A percentile compares a stretch with the other conserved stretches of the same genome.
Conservation (phyloP, 2,888 invertebrate genomes). For the Seira ritae region DNA sequence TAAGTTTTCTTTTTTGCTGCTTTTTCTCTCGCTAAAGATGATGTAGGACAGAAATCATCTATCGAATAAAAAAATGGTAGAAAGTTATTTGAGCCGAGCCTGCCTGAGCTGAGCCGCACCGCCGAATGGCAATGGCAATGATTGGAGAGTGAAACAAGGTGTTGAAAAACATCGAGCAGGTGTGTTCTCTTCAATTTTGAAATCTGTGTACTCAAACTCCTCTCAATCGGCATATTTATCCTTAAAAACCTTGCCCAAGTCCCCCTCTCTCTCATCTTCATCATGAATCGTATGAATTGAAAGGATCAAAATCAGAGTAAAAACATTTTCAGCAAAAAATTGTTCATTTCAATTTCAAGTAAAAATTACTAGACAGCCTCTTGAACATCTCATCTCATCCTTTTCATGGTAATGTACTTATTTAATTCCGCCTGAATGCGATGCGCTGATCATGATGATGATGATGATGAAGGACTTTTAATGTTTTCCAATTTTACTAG, state of each 20-base stretch:
- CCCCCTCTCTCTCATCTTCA: not conserved
- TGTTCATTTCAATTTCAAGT: not conserved
- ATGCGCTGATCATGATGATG: too few relatives aligned
- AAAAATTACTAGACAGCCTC: not conserved
- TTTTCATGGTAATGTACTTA: too few relatives aligned
- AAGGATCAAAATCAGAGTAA: slow-evolving; percentile 13
- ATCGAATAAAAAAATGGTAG: slow-evolving; percentile 36
- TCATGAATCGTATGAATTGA: not conserved
- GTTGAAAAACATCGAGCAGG: slow-evolving; percentile 57
- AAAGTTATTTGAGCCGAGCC: too few relatives aligned
- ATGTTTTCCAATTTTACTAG: slow-evolving; percentile 43
- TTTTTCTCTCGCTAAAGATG: not conserved
- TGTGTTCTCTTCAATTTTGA: slow-evolving; percentile 24
- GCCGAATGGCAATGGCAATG: slow-evolving; percentile 25
- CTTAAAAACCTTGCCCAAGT: not conserved
- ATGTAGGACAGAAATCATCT: slow-evolving; percentile 49
- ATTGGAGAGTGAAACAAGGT: slow-evolving; percentile 35
- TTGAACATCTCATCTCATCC: too few relatives aligned
- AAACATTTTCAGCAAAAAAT: not conserved
- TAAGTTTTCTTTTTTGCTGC: too few relatives aligned
- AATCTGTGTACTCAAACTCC: too few relatives aligned
- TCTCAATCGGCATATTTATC: not conserved
- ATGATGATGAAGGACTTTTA: slow-evolving; percentile 22
- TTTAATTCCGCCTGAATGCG: not conserved
- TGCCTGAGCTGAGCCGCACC: slow-evolving; percentile 13